phyloP scores from a whole-genome alignment of 1,140 invertebrate genomes.

The Laodelphax striatellus region DNA sequence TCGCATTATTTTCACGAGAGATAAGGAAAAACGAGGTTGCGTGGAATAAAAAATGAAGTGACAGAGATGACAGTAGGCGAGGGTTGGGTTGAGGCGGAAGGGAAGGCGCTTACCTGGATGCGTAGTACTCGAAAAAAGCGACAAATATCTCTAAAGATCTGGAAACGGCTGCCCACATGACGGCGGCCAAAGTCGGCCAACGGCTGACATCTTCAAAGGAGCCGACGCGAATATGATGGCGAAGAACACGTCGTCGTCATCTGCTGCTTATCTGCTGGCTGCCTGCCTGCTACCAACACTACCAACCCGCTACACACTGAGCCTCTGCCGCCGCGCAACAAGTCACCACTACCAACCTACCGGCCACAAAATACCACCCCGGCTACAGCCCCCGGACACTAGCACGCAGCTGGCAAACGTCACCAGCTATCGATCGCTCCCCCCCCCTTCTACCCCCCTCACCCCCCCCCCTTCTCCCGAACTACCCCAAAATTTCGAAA shows the following conservation, averaged over 20 bases:
- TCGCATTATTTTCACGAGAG: too few relatives aligned
- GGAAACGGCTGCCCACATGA: conserved; percentile 62
- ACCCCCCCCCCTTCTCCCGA: not conserved
- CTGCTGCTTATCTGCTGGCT: not conserved
- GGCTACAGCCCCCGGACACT: not conserved
- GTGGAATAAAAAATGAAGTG: too few relatives aligned
- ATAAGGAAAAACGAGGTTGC: too few relatives aligned
- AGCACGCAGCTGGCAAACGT: not conserved
- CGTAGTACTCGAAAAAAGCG: conserved; percentile 68
- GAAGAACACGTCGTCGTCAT: not conserved
- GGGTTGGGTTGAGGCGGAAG: too few relatives aligned
- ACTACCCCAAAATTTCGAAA: not conserved
- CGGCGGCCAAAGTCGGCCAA: not conserved
- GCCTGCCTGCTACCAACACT: too few relatives aligned
- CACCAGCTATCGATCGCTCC: not conserved
- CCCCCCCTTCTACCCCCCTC: not conserved
- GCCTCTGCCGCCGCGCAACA: conserved; percentile 6
- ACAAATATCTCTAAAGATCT: conserved; percentile 63
- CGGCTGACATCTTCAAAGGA: not conserved
- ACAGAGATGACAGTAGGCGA: too few relatives aligned
- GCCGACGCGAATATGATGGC: not conserved
- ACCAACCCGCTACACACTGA: not conserved
- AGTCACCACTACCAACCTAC: not conserved
- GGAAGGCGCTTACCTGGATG: conserved; percentile 46
- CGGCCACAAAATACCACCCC: not conserved